Conservation (phyloP, 2,888 invertebrate genomes). For the Hirtodrosophila confusa region DNA sequence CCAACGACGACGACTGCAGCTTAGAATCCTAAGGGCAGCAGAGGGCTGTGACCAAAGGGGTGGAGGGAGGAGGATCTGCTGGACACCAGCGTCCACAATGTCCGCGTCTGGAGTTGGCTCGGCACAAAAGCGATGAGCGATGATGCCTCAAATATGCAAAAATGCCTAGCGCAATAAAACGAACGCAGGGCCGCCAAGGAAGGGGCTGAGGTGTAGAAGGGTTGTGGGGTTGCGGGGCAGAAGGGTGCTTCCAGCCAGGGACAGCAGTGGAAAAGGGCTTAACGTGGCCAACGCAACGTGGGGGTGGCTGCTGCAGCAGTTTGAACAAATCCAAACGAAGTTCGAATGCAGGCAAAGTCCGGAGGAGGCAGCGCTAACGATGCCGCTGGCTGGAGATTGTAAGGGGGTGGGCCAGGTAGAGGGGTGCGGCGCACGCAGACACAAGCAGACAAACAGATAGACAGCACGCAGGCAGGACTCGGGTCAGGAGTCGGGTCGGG, state of each 20-base stretch:
- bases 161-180: slow-evolving; percentile 80
- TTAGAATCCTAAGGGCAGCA: slow-evolving; percentile 47
- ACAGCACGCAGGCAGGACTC: slow-evolving; percentile 8
- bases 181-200: slow-evolving; percentile 25
- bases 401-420: slow-evolving; percentile 40
- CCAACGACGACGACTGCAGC: slow-evolving; percentile 59
- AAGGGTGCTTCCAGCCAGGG: slow-evolving; percentile 19
- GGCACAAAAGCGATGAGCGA: slow-evolving; percentile 81
- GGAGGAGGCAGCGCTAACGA: slow-evolving; percentile 60
- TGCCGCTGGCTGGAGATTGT: slow-evolving; percentile 57
- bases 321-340: slow-evolving; percentile 64
- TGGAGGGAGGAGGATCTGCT: slow-evolving; percentile 3
- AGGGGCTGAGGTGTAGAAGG: neutral
- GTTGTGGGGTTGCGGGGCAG: slow-evolving; percentile 1
- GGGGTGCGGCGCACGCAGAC: slow-evolving; percentile 52
- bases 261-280: slow-evolving; percentile 59
- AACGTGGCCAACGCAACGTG: slow-evolving; percentile 34
- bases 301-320: slow-evolving; percentile 29
- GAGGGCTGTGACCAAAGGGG: neutral
- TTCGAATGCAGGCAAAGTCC: slow-evolving; percentile 73
- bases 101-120: slow-evolving; percentile 55
- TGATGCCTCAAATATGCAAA: slow-evolving; percentile 80
- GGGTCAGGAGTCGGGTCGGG: slow-evolving; percentile 13
- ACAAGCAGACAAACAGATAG: slow-evolving; percentile 8
- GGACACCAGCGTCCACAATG: slow-evolving; percentile 14